Evolutionary conservation across 2,888 invertebrate genomes (phyloP).

Genomic region (Trachelus troglodyta): DNA sequence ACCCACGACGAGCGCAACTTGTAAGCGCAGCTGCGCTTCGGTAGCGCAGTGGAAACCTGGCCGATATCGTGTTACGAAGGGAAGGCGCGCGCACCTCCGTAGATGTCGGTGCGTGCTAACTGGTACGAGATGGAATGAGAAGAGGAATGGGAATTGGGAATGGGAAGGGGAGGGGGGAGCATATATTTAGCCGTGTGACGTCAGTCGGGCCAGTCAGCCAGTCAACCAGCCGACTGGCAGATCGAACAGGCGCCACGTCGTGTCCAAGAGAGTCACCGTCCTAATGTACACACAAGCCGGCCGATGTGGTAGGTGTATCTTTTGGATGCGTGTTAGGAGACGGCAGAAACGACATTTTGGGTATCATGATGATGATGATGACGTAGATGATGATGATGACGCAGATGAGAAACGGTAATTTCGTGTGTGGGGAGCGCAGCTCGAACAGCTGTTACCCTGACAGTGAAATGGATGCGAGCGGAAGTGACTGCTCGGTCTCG

Average conservation of each 20-base stretch:
- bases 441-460: conserved; percentile 20
- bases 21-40: neutral
- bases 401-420: conserved; percentile 33
- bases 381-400: conserved; percentile 39
- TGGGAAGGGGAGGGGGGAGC: neutral
- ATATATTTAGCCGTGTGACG: conserved; percentile 22
- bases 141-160: conserved; percentile 2
- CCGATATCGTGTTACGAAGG: conserved; percentile 9
- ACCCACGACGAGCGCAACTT: neutral
- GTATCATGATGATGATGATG: neutral
- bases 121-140: conserved; percentile 3
- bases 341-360: neutral
- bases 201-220: conserved; percentile 15
- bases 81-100: neutral
- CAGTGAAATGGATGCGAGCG: neutral
- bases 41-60: neutral
- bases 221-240: neutral
- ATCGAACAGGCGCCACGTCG: neutral
- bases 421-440: conserved; percentile 31
- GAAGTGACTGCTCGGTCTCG: neutral
- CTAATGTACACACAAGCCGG: neutral
- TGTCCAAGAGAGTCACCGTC: neutral
- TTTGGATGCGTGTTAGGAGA: neutral
- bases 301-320: neutral
- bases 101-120: conserved; percentile 6